Conservation (phyloP, 2,797 vertebrate species). For the Tenualosa thibaudeaui region DNA sequence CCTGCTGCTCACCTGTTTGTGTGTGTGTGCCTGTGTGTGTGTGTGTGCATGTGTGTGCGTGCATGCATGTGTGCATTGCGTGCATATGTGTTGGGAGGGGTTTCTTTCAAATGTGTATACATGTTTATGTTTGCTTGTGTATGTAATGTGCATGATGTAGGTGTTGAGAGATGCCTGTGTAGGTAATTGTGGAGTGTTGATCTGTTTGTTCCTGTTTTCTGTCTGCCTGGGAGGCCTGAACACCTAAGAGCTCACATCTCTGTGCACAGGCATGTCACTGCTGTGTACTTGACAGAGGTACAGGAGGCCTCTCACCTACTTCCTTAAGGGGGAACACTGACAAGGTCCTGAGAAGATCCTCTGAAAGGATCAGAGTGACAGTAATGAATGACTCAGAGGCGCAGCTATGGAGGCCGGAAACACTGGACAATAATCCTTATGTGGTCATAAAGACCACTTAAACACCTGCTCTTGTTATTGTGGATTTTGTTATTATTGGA, state of each 20-base stretch:
- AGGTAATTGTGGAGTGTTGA: slow-evolving; percentile 21
- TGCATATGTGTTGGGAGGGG: not conserved
- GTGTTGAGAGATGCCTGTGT: not conserved
- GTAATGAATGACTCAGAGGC: not conserved
- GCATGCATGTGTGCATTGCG: not conserved
- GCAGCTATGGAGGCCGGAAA: not conserved
- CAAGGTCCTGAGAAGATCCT: no score
- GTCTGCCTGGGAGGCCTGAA: slow-evolving; percentile 12
- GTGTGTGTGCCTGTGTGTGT: slow-evolving; percentile 1
- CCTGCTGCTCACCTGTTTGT: slow-evolving; percentile 79
- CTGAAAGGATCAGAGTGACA: not conserved
- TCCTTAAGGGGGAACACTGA: not conserved
- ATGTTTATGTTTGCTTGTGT: slow-evolving; percentile 10
- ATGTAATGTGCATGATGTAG: not conserved
- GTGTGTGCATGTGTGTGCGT: slow-evolving; percentile 3
- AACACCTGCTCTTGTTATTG: not conserved
- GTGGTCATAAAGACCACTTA: not conserved
- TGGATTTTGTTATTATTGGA: not conserved
- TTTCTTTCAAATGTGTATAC: not conserved
- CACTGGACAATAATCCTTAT: not conserved
- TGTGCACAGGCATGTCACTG: not conserved
- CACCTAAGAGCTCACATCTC: not conserved
- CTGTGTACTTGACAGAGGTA: not conserved
- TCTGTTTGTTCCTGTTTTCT: slow-evolving; percentile 30
- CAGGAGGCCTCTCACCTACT: not conserved